These are phyloP conservation scores for Yponomeuta cagnagella DNA, from an alignment of 2,888 invertebrate genomes.

Conservation along the genomic window DNA sequence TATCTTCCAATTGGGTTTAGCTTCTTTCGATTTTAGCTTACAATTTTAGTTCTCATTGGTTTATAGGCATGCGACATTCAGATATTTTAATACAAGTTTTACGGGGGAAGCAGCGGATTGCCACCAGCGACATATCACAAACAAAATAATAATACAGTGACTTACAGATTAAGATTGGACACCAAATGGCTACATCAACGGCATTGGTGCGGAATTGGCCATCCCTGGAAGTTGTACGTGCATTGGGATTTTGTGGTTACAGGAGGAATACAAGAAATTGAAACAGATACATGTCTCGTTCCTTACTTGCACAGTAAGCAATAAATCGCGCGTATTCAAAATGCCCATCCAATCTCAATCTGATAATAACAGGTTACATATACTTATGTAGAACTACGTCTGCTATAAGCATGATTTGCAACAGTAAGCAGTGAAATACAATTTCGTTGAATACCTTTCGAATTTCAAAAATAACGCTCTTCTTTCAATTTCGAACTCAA, in stretches of 20 bases:
- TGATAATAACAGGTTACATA: neutral
- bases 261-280: too few species aligned
- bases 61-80: slow-evolving; percentile 54
- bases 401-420: neutral
- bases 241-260: too few species aligned
- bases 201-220: too few species aligned
- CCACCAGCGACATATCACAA: slow-evolving; percentile 7
- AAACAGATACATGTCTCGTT: too few species aligned
- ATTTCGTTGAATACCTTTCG: neutral
- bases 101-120: slow-evolving; percentile 30
- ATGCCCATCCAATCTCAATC: neutral
- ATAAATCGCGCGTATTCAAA: too few species aligned
- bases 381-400: neutral
- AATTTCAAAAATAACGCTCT: neutral
- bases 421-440: neutral
- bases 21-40: slow-evolving; percentile 24
- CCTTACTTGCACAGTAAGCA: too few species aligned
- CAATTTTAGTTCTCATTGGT: slow-evolving; percentile 24
- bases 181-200: too few species aligned
- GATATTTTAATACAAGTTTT: slow-evolving; percentile 27
- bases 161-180: neutral
- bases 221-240: too few species aligned
- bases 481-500: neutral
- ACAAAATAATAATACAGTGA: neutral
- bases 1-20: slow-evolving; percentile 15